phyloP scores from a whole-genome alignment of 2,888 invertebrate species.

The Aleiodes leptofemur region DNA sequence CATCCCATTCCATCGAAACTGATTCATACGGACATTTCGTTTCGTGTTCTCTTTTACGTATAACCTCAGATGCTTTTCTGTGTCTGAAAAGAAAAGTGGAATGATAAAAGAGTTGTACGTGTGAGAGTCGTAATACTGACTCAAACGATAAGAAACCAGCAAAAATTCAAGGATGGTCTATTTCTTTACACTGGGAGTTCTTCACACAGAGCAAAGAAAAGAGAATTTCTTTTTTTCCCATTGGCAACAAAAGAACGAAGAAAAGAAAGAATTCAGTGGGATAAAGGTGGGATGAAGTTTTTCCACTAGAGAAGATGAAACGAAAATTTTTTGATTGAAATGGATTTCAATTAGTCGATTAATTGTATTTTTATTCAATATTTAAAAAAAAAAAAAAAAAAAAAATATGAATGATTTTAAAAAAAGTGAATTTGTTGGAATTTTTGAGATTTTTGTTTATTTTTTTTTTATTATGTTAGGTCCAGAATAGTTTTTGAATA shows the following conservation, averaged over 20 bases:
- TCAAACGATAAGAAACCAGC: slow-evolving; percentile 21
- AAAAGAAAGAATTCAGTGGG: too few species aligned
- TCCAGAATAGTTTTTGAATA: too few species aligned
- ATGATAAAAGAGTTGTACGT: slow-evolving; percentile 30
- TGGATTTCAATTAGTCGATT: too few species aligned
- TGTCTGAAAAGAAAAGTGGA: neutral
- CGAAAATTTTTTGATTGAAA: too few species aligned
- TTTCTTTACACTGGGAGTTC: slow-evolving; percentile 1
- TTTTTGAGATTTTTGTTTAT: too few species aligned
- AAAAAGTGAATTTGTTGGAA: too few species aligned
- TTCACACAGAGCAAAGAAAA: neutral
- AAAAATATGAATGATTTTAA: too few species aligned
- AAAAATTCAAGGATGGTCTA: slow-evolving; percentile 20
- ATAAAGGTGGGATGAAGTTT: too few species aligned
- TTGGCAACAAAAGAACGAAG: slow-evolving; percentile 11
- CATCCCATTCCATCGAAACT: slow-evolving; percentile 21
- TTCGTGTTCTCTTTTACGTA: slow-evolving; percentile 21
- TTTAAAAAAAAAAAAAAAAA: too few species aligned
- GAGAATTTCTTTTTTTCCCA: slow-evolving; percentile 9
- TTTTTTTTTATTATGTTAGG: too few species aligned
- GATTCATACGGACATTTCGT: slow-evolving; percentile 37
- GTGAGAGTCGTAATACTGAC: slow-evolving; percentile 7
- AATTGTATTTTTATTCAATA: too few species aligned
- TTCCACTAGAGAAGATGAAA: too few species aligned
- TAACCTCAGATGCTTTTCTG: slow-evolving; percentile 15